Percentiles rank a stretch among this genome's conserved stretches.
Evolutionary conservation across 1,140 invertebrate species (phyloP).

Genomic region (Sarcophaga peregrina): DNA sequence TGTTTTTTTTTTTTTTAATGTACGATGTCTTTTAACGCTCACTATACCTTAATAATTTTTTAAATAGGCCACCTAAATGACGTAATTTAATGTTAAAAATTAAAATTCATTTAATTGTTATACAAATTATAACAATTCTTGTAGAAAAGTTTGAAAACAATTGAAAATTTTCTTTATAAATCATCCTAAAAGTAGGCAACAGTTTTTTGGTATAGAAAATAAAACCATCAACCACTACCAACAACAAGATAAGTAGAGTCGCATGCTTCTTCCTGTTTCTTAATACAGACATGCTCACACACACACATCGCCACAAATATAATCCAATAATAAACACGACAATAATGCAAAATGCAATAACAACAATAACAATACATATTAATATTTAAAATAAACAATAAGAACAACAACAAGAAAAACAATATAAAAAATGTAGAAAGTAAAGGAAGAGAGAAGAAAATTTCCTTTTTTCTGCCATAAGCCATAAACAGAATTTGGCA

Average conservation of each 20-base stretch:
- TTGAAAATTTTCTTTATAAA: no score
- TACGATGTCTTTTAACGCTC: no score
- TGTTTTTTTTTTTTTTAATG: no score
- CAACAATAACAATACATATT: background rate
- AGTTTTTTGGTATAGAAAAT: background rate
- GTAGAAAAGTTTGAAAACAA: no score
- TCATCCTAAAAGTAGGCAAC: background rate
- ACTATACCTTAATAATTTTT: no score
- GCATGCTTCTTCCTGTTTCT: no score
- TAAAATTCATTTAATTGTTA: no score
- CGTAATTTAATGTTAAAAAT: no score
- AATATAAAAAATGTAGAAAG: background rate
- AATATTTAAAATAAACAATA: background rate
- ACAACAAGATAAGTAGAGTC: no score
- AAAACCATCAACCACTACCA: background rate
- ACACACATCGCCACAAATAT: background rate
- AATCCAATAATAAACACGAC: constrained; percentile 28
- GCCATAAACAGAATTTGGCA: constrained; percentile 8
- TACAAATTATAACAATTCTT: no score
- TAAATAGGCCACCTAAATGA: no score
- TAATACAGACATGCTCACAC: background rate
- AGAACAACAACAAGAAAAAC: background rate
- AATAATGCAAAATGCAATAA: constrained; percentile 14
- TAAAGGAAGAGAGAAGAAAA: background rate
- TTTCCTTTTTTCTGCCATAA: constrained; percentile 15